phyloP scores from a whole-genome alignment of 2,797 vertebrate genomes.

The Choloepus didactylus region DNA sequence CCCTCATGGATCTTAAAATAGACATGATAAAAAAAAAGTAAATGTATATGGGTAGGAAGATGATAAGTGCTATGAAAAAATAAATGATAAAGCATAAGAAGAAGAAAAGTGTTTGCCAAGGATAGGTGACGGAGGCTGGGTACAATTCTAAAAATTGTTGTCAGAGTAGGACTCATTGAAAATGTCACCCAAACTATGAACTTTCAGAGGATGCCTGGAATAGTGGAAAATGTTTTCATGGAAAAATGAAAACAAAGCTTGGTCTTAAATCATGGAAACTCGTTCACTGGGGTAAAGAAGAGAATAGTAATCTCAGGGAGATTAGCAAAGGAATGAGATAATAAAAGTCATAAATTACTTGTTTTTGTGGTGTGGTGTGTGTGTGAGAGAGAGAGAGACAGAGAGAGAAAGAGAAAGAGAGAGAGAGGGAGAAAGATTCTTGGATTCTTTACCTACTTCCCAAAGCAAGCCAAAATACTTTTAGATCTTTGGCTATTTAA shows the following conservation, averaged over 20 bases:
- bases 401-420: not conserved
- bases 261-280: not conserved
- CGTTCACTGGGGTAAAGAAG: not conserved
- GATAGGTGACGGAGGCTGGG: fast-evolving
- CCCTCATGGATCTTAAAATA: not conserved
- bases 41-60: not conserved
- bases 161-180: not conserved
- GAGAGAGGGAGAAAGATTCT: too few relatives aligned
- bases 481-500: not conserved
- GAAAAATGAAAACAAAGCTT: not conserved
- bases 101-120: not conserved
- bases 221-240: not conserved
- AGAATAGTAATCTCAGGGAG: fast-evolving
- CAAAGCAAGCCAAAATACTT: not conserved
- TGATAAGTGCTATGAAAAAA: not conserved
- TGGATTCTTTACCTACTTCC: not conserved
- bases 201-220: too few relatives aligned
- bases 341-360: not conserved
- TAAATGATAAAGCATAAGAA: not conserved
- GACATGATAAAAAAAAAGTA: not conserved
- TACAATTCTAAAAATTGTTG: not conserved
- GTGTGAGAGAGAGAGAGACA: not conserved
- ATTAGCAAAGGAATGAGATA: not conserved
- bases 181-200: not conserved
- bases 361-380: not conserved